Percentiles rank a stretch among this genome's conserved stretches.
Evolutionary conservation across 2,797 vertebrate genomes (phyloP).

Genomic region (Lutjanus argentimaculatus): DNA sequence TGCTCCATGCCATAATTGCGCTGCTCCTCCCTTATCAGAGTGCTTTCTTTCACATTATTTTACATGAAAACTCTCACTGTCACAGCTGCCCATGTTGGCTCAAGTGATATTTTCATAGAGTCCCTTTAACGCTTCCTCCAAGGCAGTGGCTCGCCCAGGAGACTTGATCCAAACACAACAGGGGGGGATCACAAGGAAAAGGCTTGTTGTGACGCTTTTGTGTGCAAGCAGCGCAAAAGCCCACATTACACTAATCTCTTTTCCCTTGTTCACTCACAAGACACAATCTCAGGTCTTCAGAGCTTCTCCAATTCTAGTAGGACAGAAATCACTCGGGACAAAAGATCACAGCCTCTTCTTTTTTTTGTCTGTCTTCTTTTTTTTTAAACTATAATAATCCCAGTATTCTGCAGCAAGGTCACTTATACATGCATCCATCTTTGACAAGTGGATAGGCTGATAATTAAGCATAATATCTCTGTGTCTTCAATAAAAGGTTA

Average conservation of each 20-base stretch:
- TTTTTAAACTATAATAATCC: conserved; percentile 52
- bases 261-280: conserved; percentile 82
- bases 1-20: conserved; percentile 19
- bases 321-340: conserved; percentile 63
- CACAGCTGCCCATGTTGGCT: conserved; percentile 60
- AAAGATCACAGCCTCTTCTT: conserved; percentile 66
- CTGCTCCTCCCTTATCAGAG: conserved; percentile 16
- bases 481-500: conserved; percentile 24
- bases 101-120: conserved; percentile 66
- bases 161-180: conserved; percentile 78
- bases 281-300: conserved; percentile 77
- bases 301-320: conserved; percentile 69
- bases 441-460: conserved; percentile 13
- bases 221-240: conserved; percentile 68
- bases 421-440: conserved; percentile 28
- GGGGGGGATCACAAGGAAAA: conserved; percentile 73
- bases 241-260: conserved; percentile 84
- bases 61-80: conserved; percentile 34
- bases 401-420: conserved; percentile 68
- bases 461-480: conserved; percentile 31
- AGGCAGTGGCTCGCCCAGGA: conserved; percentile 62
- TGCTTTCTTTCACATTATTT: conserved; percentile 31
- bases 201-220: conserved; percentile 76
- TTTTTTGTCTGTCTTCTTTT: background rate
- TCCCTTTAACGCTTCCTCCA: conserved; percentile 64